phyloP scores from a whole-genome alignment of 2,888 invertebrate species.

The Digitonthophagus gazella region DNA sequence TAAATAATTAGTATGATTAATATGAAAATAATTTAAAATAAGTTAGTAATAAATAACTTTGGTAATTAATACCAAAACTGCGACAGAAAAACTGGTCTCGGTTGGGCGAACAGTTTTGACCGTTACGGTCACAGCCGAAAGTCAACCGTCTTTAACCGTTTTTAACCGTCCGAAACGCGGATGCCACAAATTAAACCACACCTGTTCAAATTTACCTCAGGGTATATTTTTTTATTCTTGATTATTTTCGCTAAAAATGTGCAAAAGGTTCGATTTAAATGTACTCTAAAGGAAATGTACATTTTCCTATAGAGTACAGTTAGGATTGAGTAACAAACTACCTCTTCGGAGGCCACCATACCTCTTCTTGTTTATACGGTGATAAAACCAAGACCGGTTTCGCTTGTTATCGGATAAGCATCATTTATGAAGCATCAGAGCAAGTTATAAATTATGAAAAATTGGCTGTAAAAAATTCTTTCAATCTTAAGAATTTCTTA shows the following conservation, averaged over 20 bases:
- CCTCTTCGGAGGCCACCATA: background rate
- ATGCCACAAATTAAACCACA: background rate
- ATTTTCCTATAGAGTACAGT: no score
- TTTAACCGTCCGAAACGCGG: background rate
- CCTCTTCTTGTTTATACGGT: background rate
- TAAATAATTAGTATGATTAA: no score
- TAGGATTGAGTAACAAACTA: background rate
- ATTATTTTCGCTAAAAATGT: background rate
- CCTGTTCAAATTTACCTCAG: background rate
- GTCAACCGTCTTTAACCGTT: background rate
- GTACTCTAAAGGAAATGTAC: no score
- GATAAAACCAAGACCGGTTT: background rate
- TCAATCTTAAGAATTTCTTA: background rate
- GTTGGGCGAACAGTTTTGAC: background rate
- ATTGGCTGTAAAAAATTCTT: background rate
- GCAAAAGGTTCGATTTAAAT: no score
- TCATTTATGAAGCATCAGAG: background rate
- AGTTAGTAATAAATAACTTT: background rate
- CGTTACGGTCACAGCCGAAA: background rate
- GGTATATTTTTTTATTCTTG: background rate
- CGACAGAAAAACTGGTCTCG: background rate
- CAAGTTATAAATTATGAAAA: background rate
- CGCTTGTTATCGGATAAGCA: background rate
- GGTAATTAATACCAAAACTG: background rate
- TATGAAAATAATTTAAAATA: background rate